phyloP scores from a whole-genome alignment of 1,140 invertebrate species.

The Aradophagus sp. region DNA sequence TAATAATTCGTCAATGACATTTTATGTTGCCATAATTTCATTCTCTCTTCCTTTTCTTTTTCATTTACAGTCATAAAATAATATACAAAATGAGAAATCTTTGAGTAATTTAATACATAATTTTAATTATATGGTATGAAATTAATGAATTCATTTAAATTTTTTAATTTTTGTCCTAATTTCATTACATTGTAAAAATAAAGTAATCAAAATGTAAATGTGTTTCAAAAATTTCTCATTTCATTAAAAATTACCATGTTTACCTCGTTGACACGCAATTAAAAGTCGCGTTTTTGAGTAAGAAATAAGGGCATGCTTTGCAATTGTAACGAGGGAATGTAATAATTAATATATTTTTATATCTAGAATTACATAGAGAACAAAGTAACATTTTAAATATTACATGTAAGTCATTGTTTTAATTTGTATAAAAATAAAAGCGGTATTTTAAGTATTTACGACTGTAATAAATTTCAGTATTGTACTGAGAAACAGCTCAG shows the following conservation, averaged over 20 bases:
- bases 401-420: constrained; percentile 40
- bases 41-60: constrained; percentile 47
- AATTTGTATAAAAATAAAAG: constrained; percentile 45
- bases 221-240: constrained; percentile 36
- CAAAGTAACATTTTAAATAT: constrained; percentile 42
- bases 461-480: constrained; percentile 54
- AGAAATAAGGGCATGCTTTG: constrained; percentile 48
- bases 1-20: constrained; percentile 43
- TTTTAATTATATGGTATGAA: constrained; percentile 1
- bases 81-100: constrained; percentile 29
- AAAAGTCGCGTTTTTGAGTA: constrained; percentile 25
- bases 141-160: not conserved
- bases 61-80: constrained; percentile 26
- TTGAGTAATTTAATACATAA: constrained; percentile 3
- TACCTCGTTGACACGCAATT: constrained; percentile 41
- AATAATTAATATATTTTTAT: constrained; percentile 55
- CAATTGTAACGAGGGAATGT: constrained; percentile 51
- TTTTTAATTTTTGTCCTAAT: constrained; percentile 2
- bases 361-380: constrained; percentile 44
- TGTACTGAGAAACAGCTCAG: constrained; percentile 53
- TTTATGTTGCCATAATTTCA: constrained; percentile 62
- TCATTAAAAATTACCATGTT: constrained; percentile 35
- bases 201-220: constrained; percentile 1
- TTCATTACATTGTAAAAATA: not conserved
- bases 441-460: constrained; percentile 45